Evolutionary conservation across 1,140 invertebrate genomes (phyloP).

Genomic region (Drosophila sechellia): DNA sequence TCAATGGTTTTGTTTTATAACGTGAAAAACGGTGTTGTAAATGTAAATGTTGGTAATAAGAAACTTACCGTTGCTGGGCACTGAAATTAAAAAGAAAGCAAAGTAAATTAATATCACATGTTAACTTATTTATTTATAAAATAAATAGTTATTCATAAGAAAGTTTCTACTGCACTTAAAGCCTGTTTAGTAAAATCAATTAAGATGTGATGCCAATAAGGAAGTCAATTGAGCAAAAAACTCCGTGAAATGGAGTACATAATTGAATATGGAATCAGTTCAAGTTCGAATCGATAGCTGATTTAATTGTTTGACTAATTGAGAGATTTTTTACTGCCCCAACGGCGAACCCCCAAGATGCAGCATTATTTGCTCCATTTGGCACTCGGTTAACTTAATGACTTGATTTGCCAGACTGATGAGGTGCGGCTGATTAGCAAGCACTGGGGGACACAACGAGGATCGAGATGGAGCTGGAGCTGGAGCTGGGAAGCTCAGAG

Average conservation of each 20-base stretch:
- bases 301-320: constrained; percentile 85
- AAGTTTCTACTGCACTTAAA: too few relatives aligned
- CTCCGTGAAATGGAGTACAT: constrained; percentile 8
- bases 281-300: constrained; percentile 70
- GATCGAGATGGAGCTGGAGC: constrained; percentile 1
- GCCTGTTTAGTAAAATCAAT: not conserved
- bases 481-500: constrained; percentile 9
- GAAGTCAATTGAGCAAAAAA: not conserved
- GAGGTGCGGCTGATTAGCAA: constrained; percentile 75
- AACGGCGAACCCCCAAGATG: constrained; percentile 69
- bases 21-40: constrained; percentile 40
- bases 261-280: constrained; percentile 60
- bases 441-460: constrained; percentile 22
- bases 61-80: constrained; percentile 75
- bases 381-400: constrained; percentile 77
- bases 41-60: not conserved
- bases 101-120: not conserved
- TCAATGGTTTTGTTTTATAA: constrained; percentile 47
- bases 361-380: constrained; percentile 78
- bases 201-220: constrained; percentile 24
- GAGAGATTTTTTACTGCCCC: constrained; percentile 80
- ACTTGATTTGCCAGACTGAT: constrained; percentile 78
- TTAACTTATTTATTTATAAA: not conserved
- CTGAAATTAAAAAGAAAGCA: constrained; percentile 52
- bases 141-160: too few relatives aligned